Evolutionary conservation across 2,113 vertebrate species (phyloP).

Genomic region (Mobula birostris): DNA sequence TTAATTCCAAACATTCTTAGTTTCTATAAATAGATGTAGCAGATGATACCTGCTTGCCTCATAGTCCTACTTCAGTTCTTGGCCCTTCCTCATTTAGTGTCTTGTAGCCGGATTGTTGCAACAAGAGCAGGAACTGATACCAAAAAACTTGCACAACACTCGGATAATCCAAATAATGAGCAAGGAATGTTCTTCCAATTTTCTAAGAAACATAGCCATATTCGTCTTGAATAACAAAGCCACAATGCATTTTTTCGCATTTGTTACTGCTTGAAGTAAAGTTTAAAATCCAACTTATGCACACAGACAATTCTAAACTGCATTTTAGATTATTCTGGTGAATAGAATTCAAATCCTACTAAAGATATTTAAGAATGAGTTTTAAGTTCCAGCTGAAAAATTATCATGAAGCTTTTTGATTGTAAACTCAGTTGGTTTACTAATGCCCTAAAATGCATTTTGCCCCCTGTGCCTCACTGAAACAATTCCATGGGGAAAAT

Average conservation of each 20-base stretch:
- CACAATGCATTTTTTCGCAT: background rate
- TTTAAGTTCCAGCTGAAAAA: no score
- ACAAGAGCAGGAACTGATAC: slow-evolving; percentile 18
- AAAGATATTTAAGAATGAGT: background rate
- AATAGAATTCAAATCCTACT: background rate
- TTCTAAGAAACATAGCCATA: background rate
- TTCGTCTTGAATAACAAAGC: background rate
- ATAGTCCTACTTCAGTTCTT: background rate
- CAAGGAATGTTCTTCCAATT: background rate
- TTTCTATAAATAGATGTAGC: background rate
- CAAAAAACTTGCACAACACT: background rate
- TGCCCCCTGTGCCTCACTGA: no score
- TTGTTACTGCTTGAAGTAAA: background rate
- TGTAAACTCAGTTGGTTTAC: background rate
- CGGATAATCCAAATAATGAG: background rate
- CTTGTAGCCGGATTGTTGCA: background rate
- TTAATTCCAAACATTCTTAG: background rate
- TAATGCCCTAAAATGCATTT: background rate
- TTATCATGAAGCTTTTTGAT: background rate
- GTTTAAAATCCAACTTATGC: background rate
- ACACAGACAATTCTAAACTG: background rate
- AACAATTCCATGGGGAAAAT: no score
- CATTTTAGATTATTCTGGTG: background rate
- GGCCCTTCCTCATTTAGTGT: background rate
- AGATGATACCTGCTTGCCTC: background rate